Percentiles rank a stretch among this genome's conserved stretches.
phyloP scores from a whole-genome alignment of 2,797 vertebrate species.

The Tangara arthus region DNA sequence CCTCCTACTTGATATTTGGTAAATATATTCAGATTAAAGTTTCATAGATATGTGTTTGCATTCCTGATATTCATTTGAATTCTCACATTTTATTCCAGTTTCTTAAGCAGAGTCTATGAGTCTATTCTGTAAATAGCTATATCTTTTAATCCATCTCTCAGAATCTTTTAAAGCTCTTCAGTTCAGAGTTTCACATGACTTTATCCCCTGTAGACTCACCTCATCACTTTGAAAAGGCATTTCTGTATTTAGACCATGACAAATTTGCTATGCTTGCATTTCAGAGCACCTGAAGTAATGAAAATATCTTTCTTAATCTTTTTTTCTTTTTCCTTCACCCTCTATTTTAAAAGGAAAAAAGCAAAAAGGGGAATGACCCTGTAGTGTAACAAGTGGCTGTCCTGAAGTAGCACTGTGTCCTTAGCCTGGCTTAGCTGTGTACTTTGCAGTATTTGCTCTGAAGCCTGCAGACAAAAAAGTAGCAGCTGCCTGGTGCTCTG shows the following conservation, averaged over 20 bases:
- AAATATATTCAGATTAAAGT: neutral
- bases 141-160: neutral
- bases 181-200: neutral
- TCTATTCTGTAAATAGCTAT: neutral
- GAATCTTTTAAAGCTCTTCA: neutral
- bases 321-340: rapidly evolving
- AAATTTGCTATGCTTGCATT: neutral
- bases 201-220: neutral
- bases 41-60: neutral
- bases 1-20: neutral
- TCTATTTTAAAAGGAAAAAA: neutral
- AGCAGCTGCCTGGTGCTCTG: conserved; percentile 12
- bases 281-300: neutral
- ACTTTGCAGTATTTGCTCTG: neutral
- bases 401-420: neutral
- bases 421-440: conserved; percentile 3
- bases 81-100: neutral
- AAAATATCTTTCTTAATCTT: neutral
- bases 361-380: neutral
- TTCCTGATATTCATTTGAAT: neutral
- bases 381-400: neutral
- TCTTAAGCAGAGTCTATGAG: neutral
- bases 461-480: neutral
- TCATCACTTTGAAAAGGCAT: neutral
- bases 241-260: neutral